Percentiles rank a stretch among this genome's conserved stretches.
phyloP scores from a whole-genome alignment of 2,113 vertebrate species.

The Cephalopholis sonnerati region DNA sequence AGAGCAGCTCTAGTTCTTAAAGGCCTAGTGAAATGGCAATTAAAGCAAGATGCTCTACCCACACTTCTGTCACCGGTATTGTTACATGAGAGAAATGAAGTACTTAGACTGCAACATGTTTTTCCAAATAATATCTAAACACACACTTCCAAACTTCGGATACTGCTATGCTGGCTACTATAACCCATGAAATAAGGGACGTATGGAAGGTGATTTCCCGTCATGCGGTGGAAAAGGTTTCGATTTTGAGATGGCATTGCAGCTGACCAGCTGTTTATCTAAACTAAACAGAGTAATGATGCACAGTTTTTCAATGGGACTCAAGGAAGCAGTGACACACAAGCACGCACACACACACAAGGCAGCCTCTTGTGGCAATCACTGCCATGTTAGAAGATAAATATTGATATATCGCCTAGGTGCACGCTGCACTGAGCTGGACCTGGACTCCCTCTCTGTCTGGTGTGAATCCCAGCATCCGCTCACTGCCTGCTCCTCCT shows the following conservation, averaged over 20 bases:
- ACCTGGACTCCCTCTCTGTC: constrained; percentile 43
- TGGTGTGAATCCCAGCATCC: constrained; percentile 55
- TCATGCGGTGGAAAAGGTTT: background rate
- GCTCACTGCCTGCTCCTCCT: constrained; percentile 14
- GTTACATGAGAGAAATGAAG: background rate
- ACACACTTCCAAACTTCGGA: background rate
- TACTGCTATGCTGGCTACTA: background rate
- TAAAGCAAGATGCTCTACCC: background rate
- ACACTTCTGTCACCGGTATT: background rate
- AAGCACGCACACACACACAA: background rate
- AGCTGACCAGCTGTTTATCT: background rate
- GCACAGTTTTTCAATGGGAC: background rate
- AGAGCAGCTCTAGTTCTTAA: too few species aligned
- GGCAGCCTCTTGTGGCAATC: constrained; percentile 11
- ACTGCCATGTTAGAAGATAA: constrained; percentile 28
- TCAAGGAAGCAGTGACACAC: background rate
- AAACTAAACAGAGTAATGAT: background rate
- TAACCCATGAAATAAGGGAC: background rate
- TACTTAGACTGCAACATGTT: too few species aligned
- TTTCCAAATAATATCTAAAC: background rate
- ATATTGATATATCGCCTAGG: constrained; percentile 47
- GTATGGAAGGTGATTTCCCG: background rate
- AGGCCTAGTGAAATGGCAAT: too few species aligned
- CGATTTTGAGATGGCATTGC: background rate
- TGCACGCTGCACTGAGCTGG: constrained; percentile 17